Base-by-base conservation (phyloP, 2,888 invertebrate species). In the Apocheima hispidaria region DNA sequence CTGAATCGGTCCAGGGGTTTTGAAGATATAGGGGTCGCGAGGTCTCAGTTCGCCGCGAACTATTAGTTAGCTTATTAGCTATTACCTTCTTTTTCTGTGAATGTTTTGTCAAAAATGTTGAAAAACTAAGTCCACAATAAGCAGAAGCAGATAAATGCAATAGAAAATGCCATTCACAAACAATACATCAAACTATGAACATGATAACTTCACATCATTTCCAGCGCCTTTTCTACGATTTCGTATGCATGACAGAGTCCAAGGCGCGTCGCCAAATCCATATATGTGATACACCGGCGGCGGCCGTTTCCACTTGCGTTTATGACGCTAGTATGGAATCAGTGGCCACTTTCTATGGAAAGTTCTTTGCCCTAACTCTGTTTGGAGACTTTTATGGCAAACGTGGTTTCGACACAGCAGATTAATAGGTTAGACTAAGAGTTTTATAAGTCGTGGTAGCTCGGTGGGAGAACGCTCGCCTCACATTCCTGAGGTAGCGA, bases 201-300 rank as follows among this genome's bases (percentile, higher is more conserved):
- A 55, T 44, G 21, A 40, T 35, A 35, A 23, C 28, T 51, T 44
- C 14, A 59, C 20, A 48, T 40, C 14, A 36, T 41, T 55, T 38
- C 43, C 52, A 49, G 40, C 46, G 38, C 40, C 59, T 71, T 74
- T 74, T 71, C 64, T 73, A 73, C 73, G 56, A 79, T 84, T 88
- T 73, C 41, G 83, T 83, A 89, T 88, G 84, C 88, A 81, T 70
- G 75, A 72, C 68, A 61, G 74, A 73, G 69, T 69, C 60, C 60
- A 44, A 68, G 63, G 61, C 71, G 58, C 71, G 72, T 70, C 70
- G 65, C 82, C 83, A 81, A 82, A 84, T 75, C 71, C 70, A 77
- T 81, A 85, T 83, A n/a, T 82, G 70, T 78, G 84, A 86, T 83
- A 71, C 33, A 14, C 16, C 20, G 18, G 26, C 20, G 18, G 26